Percentiles rank a stretch among this genome's conserved stretches.
Evolutionary conservation across 2,797 vertebrate species (phyloP).

Genomic region (Simalia tracyae): DNA sequence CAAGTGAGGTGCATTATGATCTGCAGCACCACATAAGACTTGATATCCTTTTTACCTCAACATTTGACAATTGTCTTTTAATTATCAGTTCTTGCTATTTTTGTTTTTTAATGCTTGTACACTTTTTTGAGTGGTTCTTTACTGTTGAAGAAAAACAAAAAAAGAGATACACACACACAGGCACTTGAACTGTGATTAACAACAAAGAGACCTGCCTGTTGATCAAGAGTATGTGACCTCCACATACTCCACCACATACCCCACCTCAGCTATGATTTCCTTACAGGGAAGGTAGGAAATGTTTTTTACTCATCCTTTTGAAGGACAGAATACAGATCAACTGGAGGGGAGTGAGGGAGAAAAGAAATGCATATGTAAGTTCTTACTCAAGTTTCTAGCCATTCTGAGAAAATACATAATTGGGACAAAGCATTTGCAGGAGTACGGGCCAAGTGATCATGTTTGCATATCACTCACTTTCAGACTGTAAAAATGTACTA

Average conservation of each 20-base stretch:
- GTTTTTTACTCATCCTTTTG: background rate
- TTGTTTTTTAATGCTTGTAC: background rate
- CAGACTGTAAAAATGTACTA: background rate
- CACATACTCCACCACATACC: background rate
- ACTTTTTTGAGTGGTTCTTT: background rate
- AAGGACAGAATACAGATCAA: background rate
- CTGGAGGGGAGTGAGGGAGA: too few relatives aligned
- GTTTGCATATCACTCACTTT: slow-evolving; percentile 4
- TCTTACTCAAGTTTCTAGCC: background rate
- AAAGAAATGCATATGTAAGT: background rate
- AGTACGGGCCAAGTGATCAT: slow-evolving; percentile 5
- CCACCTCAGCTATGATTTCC: background rate
- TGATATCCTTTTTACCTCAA: background rate
- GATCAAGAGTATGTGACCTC: background rate
- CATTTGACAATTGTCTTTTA: background rate
- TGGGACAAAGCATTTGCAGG: background rate
- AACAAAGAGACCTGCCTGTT: background rate
- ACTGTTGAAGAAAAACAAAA: background rate
- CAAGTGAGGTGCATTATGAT: background rate
- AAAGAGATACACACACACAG: background rate
- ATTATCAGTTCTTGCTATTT: background rate
- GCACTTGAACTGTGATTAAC: background rate
- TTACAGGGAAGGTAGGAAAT: background rate
- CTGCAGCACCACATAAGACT: background rate
- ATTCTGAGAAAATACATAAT: background rate